These are phyloP conservation scores for Hipposideros larvatus DNA, from an alignment of 2,797 vertebrate genomes.

Conservation along the genomic window DNA sequence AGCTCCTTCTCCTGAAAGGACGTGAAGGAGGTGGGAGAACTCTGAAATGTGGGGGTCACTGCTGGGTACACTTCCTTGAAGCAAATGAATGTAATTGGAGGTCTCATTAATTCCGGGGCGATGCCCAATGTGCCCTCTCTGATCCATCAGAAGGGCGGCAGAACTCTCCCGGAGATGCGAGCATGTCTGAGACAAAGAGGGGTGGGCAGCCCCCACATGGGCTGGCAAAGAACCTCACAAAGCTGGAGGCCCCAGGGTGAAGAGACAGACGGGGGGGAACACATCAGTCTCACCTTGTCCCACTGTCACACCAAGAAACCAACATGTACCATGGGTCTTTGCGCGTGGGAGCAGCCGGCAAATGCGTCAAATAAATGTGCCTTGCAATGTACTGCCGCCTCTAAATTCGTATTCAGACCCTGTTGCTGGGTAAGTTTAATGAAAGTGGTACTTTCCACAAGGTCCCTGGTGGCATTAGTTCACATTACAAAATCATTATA, in stretches of 20 bases:
- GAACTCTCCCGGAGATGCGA: slow-evolving; percentile 64
- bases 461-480: slow-evolving; percentile 89
- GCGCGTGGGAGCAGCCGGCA: neutral
- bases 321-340: accelerated
- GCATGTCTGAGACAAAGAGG: slow-evolving; percentile 72
- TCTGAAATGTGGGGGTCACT: slow-evolving; percentile 68
- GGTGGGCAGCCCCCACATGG: slow-evolving; percentile 21
- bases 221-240: neutral
- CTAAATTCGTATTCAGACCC: slow-evolving; percentile 87
- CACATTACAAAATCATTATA: slow-evolving; percentile 90
- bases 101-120: slow-evolving; percentile 83
- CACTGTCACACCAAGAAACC: neutral
- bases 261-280: neutral
- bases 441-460: slow-evolving; percentile 87
- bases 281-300: neutral
- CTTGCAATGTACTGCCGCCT: slow-evolving; percentile 71
- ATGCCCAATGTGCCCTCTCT: slow-evolving; percentile 75
- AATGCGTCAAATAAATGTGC: slow-evolving; percentile 47
- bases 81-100: slow-evolving; percentile 84
- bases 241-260: neutral
- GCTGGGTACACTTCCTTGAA: slow-evolving; percentile 77
- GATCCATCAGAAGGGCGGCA: slow-evolving; percentile 57
- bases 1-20: slow-evolving; percentile 58
- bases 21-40: neutral
- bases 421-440: slow-evolving; percentile 86